Base-by-base conservation (phyloP, 2,797 vertebrate species). In the Poeciliopsis paucimaculata region DNA sequence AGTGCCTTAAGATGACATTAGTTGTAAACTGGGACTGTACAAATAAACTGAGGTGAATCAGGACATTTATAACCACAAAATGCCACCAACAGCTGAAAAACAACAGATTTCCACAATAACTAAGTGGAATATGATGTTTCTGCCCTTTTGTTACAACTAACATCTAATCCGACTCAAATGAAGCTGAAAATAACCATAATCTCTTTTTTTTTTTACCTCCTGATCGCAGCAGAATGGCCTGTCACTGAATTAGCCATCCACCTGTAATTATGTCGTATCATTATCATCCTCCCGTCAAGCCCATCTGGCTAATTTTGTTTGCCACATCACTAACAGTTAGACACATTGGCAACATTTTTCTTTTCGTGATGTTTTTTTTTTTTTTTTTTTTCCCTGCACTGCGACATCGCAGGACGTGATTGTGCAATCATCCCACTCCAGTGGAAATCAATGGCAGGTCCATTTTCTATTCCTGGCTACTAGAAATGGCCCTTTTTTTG, bases 401-500 rank as follows among this genome's bases (percentile, higher is more conserved):
- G 89, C 90, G 87, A 91, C 93, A 93, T 92, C 89, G 41, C 79
- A 72, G 84, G 90, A 80, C 72, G 71, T 78, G 87, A 91, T 91
- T 90, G 88, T 85, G 87, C 88, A 94, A 93, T 94, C 85, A 93
- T 90, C 84, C 90, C 83, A 78, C 84, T 91, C 87, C 86, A 77
- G 89, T 90, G 88, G 87, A 95, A 95, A 95, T 96, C 94, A 94
- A 95, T 95, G 90, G 90, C 91, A 90, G 85, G 86, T 93, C 93
- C 91, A 86, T 89, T 92, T 95, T 95, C 94, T 95, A 93, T 95
- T 95, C 92, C 93, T 90, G 93, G 93, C 82, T 88, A 93, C 92
- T 90, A 93, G 87, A 94, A 95, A 94, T 91, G 89, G 85, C 91
- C 85, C 91, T 90, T 94, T 71, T 75, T 88, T 91, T 53, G 51